These are phyloP conservation scores for Tolypeutes matacus DNA, from an alignment of 2,797 vertebrate genomes.

Conservation along the genomic window DNA sequence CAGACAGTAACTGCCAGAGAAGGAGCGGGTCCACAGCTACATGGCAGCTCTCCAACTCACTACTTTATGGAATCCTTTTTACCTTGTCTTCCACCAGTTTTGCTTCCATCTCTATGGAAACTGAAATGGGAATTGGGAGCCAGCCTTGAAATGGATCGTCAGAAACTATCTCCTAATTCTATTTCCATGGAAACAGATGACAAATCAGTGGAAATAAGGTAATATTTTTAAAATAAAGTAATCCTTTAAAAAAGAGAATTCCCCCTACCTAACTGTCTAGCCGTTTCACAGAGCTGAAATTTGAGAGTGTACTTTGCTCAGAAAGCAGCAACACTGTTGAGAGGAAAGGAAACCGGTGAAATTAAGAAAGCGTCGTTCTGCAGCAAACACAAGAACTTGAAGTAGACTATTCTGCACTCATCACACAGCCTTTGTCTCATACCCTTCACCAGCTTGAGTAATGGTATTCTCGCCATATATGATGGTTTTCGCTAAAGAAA, in stretches of 20 bases:
- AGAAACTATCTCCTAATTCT: conserved; percentile 83
- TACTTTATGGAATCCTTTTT: not conserved
- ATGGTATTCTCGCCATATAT: not conserved
- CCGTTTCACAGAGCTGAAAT: conserved; percentile 52
- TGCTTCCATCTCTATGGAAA: conserved; percentile 83
- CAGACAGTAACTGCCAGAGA: not conserved
- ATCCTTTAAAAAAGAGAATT: conserved; percentile 60
- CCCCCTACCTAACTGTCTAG: conserved; percentile 65
- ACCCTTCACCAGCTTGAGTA: not conserved
- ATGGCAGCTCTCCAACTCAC: not conserved
- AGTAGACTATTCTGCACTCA: not conserved
- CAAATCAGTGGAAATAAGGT: conserved; percentile 81
- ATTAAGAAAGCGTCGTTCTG: not conserved
- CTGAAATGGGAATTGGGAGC: conserved; percentile 72
- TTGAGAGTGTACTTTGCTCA: not conserved
- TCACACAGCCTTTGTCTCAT: not conserved
- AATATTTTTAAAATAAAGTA: conserved; percentile 82
- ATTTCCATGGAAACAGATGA: conserved; percentile 85
- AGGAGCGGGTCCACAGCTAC: not conserved
- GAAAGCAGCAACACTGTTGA: conserved; percentile 46
- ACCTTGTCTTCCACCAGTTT: conserved; percentile 48
- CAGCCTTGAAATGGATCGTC: conserved; percentile 73
- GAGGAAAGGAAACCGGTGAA: conserved; percentile 47
- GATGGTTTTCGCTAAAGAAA: not conserved
- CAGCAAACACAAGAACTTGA: not conserved